Percentiles rank a stretch among this genome's conserved stretches.
These are phyloP conservation scores for Yponomeuta evonymella DNA, from an alignment of 2,888 invertebrate genomes.

Conservation along the genomic window DNA sequence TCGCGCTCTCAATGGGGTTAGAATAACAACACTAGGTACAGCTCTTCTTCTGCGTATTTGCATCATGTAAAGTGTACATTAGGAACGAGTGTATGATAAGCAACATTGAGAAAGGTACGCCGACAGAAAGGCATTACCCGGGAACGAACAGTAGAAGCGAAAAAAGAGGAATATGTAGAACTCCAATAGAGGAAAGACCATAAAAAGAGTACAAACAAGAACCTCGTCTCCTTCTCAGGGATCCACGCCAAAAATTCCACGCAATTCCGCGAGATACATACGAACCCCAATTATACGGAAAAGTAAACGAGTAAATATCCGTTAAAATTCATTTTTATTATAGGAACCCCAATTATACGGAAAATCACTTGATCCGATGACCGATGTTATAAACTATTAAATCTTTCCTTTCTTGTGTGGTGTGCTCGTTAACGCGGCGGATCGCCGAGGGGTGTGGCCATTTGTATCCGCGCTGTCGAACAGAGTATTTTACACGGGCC, in stretches of 20 bases:
- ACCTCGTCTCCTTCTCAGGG: too few species aligned
- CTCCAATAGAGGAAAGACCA: too few species aligned
- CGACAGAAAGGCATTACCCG: too few species aligned
- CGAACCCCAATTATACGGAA: background rate
- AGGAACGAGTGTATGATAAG: too few species aligned
- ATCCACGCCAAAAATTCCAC: background rate
- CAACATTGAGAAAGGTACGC: too few species aligned
- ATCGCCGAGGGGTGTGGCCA: constrained; percentile 71
- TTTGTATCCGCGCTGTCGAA: constrained; percentile 68
- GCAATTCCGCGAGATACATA: background rate
- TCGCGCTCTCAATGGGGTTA: background rate
- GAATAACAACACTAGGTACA: too few species aligned
- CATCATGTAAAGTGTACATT: background rate
- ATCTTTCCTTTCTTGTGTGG: constrained; percentile 66
- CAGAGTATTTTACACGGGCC: constrained; percentile 60
- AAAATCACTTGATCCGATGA: constrained; percentile 27
- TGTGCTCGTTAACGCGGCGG: constrained; percentile 69
- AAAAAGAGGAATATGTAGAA: too few species aligned
- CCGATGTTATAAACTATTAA: constrained; percentile 59
- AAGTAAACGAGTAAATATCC: background rate
- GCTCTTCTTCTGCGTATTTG: background rate
- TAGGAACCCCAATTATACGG: background rate
- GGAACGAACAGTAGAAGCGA: too few species aligned
- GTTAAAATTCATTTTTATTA: too few species aligned
- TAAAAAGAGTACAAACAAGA: too few species aligned